Evolutionary conservation across 2,888 invertebrate genomes (phyloP), one percentile per base, ranked within the genome.

Genomic region (Anorthoa munda): DNA sequence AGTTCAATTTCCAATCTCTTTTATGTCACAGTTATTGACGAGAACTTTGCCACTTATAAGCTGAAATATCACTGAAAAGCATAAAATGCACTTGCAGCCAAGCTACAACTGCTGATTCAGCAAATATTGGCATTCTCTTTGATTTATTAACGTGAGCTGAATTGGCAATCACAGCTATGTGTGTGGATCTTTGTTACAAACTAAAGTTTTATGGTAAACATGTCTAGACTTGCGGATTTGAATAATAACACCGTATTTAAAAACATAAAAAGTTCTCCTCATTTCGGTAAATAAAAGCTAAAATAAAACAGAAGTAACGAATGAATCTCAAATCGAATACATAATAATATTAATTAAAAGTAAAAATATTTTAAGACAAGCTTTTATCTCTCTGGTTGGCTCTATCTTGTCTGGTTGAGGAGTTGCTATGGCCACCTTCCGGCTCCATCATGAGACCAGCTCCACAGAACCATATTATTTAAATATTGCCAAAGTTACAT

Each of bases 141-240:
- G 31, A 80, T 80, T 73, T 80, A 80, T 23, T 58, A 50, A 23
- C 23, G 4, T 12, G 4, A 58, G 1, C 4, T 18, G 23, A 79
- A 48, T 21, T 53, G 26, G 70, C 69, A 50, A 15, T 56, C 26
- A 3, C 15, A 50, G 48, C 39, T n/a, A 15, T n/a, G n/a, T n/a
- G 15, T 39, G 4, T 4, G 12, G 7, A 26, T 26, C 21, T 45
- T 78, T 68, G 26, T 50, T 11, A 26, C 12, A 45, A 56, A 15
- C 21, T 56, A 21, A 67, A 45, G 12, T 68, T 50, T 55, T 56
- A 68, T 56, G 2, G 26, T 26, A 50, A 74, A 58, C 50, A 45
- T 31, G 50, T 78, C 50, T 70, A 58, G 78, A 58, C 78, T 26
- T 15, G 15, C 23, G 2, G 17, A 23, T 55, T 18, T 31, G 7